Evolutionary conservation across 2,888 invertebrate species (phyloP).

Genomic region (Leptinotarsa tumamoca): DNA sequence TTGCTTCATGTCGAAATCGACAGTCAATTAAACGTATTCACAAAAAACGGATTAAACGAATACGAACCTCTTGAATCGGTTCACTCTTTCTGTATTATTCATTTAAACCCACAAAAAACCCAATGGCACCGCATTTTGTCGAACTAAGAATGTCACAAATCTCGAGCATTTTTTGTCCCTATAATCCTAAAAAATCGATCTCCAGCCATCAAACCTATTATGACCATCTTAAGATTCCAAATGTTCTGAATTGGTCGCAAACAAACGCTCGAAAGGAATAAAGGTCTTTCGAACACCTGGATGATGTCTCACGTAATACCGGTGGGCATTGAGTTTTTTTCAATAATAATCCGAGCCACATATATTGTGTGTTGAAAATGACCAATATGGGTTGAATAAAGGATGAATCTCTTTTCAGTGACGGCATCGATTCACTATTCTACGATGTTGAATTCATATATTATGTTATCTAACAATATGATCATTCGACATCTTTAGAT

Average conservation of each 20-base stretch:
- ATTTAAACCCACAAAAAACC: not conserved
- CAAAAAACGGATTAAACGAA: not conserved
- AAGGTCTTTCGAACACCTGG: constrained; percentile 35
- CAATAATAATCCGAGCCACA: constrained; percentile 8
- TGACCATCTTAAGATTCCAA: constrained; percentile 27
- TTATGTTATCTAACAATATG: too few species aligned
- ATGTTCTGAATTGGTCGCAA: constrained; percentile 27
- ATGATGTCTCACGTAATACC: constrained; percentile 33
- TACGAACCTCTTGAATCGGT: not conserved
- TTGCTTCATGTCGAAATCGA: not conserved
- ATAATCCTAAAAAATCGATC: constrained; percentile 31
- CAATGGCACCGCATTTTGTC: constrained; percentile 7
- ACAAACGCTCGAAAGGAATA: constrained; percentile 27
- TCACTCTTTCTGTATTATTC: not conserved
- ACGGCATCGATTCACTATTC: too few species aligned
- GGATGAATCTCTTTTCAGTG: not conserved
- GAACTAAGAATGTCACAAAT: constrained; percentile 18
- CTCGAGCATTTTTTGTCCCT: constrained; percentile 25
- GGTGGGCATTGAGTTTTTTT: constrained; percentile 25
- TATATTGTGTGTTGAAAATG: not conserved
- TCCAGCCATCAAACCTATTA: constrained; percentile 23
- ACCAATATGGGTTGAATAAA: constrained; percentile 5
- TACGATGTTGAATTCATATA: too few species aligned
- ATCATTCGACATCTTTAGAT: too few species aligned
- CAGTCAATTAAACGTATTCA: not conserved